Percentiles rank a stretch among this genome's conserved stretches.
phyloP scores from a whole-genome alignment of 1,140 invertebrate species.

The Phortica variegata region DNA sequence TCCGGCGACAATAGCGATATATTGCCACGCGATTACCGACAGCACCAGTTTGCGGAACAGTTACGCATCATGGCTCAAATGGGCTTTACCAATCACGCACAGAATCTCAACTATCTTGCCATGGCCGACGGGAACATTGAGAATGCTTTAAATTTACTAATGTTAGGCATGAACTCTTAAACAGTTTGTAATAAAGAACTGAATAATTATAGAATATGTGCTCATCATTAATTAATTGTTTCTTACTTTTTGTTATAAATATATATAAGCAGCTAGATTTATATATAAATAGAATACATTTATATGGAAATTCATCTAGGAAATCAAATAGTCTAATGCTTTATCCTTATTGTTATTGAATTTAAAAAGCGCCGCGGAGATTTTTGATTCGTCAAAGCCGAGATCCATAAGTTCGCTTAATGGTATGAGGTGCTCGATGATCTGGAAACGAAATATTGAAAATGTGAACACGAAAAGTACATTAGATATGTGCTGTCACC shows the following conservation, averaged over 20 bases:
- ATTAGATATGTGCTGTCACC: conserved; percentile 59
- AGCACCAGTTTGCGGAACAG: conserved; percentile 60
- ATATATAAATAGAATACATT: conserved; percentile 25
- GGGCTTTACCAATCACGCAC: conserved; percentile 81
- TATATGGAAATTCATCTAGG: conserved; percentile 60
- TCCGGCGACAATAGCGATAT: conserved; percentile 39
- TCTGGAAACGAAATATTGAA: conserved; percentile 57
- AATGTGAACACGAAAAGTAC: conserved; percentile 55
- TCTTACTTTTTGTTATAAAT: conserved; percentile 1
- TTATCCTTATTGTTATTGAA: conserved; percentile 82
- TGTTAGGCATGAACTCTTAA: conserved; percentile 58
- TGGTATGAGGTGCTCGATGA: conserved; percentile 69
- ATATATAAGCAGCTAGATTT: conserved; percentile 5
- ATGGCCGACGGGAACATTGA: conserved; percentile 83
- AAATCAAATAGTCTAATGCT: conserved; percentile 79
- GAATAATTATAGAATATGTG: conserved; percentile 13
- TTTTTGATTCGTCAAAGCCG: conserved; percentile 76
- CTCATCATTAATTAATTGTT: neutral
- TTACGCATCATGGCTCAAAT: conserved; percentile 83
- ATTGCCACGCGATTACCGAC: conserved; percentile 38
- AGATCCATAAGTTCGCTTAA: conserved; percentile 74
- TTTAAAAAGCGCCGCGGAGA: conserved; percentile 72
- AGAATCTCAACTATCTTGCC: conserved; percentile 80
- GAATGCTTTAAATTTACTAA: conserved; percentile 79
- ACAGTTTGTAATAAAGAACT: conserved; percentile 14